These are phyloP conservation scores for Parnassius glacialis DNA, from an alignment of 2,888 invertebrate genomes.

Conservation along the genomic window DNA sequence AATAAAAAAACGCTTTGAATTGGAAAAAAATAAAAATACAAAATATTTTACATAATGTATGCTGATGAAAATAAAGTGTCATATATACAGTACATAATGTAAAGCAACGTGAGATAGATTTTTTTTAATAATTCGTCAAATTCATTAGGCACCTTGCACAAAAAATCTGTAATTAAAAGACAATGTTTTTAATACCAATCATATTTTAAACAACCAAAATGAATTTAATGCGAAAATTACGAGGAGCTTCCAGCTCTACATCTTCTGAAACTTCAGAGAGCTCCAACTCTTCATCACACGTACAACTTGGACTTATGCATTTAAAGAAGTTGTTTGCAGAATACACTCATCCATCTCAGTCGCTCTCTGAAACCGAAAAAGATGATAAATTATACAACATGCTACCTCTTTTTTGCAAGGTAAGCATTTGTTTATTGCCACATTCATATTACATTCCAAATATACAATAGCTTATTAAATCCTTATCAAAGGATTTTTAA, in stretches of 20 bases:
- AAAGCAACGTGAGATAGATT: slow-evolving; percentile 6
- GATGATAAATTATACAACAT: slow-evolving; percentile 98
- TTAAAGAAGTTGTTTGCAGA: slow-evolving; percentile 97
- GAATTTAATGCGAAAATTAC: slow-evolving; percentile 96
- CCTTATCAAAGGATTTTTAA: too few species aligned
- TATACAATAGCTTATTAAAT: too few species aligned
- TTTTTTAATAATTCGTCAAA: slow-evolving; percentile 11
- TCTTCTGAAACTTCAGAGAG: slow-evolving; percentile 80
- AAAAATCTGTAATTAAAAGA: slow-evolving; percentile 13
- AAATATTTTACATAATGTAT: slow-evolving; percentile 8
- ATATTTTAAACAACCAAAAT: slow-evolving; percentile 66
- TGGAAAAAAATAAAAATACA: slow-evolving; percentile 23
- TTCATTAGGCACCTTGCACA: slow-evolving; percentile 18
- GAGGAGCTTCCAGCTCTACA: slow-evolving; percentile 77
- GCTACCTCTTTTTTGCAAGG: slow-evolving; percentile 98
- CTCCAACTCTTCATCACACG: slow-evolving; percentile 85
- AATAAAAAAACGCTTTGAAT: slow-evolving; percentile 17
- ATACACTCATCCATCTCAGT: slow-evolving; percentile 93
- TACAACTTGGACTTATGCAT: slow-evolving; percentile 96
- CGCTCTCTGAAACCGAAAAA: slow-evolving; percentile 88
- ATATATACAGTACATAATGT: slow-evolving; percentile 9
- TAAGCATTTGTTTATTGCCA: slow-evolving; percentile 55
- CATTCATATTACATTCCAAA: too few species aligned
- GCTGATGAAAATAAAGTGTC: slow-evolving; percentile 2
- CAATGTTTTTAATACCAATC: slow-evolving; percentile 19